Evolutionary conservation across 2,888 invertebrate species (phyloP).

Genomic region (Macaria notata): DNA sequence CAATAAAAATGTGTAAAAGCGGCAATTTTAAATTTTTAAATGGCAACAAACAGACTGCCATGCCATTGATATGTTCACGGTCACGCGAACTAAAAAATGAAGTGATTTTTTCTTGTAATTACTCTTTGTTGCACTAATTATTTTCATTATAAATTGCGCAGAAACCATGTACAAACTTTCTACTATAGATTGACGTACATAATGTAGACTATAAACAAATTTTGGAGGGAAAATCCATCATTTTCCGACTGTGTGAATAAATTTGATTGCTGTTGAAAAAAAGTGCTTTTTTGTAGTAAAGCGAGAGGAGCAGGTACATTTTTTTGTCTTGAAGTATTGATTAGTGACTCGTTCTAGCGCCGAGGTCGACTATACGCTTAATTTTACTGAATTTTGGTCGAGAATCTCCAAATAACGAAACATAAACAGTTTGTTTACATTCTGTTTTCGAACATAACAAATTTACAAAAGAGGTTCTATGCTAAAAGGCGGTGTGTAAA

Average conservation of each 20-base stretch:
- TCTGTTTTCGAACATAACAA: too few species aligned
- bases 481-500: too few species aligned
- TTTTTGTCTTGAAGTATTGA: slow-evolving; percentile 61
- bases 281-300: slow-evolving; percentile 55
- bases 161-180: slow-evolving; percentile 10
- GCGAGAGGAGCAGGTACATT: slow-evolving; percentile 51
- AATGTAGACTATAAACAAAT: slow-evolving; percentile 23
- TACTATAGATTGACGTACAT: slow-evolving; percentile 7
- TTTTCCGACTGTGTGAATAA: slow-evolving; percentile 29
- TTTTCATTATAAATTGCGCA: slow-evolving; percentile 2
- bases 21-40: slow-evolving; percentile 21
- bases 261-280: slow-evolving; percentile 44
- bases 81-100: slow-evolving; percentile 52
- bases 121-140: slow-evolving; percentile 40
- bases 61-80: slow-evolving; percentile 35
- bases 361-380: slow-evolving; percentile 10
- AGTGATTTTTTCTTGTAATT: slow-evolving; percentile 48
- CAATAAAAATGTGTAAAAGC: slow-evolving; percentile 16
- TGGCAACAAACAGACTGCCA: slow-evolving; percentile 35
- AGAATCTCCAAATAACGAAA: slow-evolving; percentile 18
- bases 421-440: slow-evolving; percentile 38
- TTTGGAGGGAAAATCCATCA: slow-evolving; percentile 31
- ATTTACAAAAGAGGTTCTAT: too few species aligned
- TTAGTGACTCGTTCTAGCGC: slow-evolving; percentile 41
- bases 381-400: slow-evolving; percentile 22